A percentile compares a stretch with the other conserved stretches of the same genome.
These are phyloP conservation scores for Gadus macrocephalus DNA, from an alignment of 2,113 vertebrate genomes.

Conservation along the genomic window DNA sequence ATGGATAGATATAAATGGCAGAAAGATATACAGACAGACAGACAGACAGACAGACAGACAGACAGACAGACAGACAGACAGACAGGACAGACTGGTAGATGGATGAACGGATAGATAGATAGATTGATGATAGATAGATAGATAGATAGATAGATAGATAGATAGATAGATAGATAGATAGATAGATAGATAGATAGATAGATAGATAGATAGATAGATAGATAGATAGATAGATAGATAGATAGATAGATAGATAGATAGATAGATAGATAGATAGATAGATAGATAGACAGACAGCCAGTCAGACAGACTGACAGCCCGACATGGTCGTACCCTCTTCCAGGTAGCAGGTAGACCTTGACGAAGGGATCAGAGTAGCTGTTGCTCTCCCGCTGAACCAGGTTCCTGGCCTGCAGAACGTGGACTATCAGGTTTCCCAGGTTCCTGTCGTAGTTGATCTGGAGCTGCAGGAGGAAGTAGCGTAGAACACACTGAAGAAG, in stretches of 20 bases:
- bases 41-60: background rate
- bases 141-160: constrained; percentile 21
- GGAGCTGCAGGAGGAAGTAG: constrained; percentile 74
- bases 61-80: background rate
- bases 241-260: constrained; percentile 25
- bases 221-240: constrained; percentile 10
- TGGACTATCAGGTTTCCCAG: constrained; percentile 97
- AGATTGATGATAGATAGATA: constrained; percentile 27
- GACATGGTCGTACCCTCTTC: constrained; percentile 86
- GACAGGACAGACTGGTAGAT: background rate
- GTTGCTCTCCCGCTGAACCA: constrained; percentile 90
- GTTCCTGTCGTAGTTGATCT: constrained; percentile 96
- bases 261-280: constrained; percentile 3
- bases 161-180: background rate
- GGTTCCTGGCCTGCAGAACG: constrained; percentile 95
- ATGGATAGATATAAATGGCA: background rate
- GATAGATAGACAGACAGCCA: background rate
- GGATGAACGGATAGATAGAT: background rate
- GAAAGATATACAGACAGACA: background rate
- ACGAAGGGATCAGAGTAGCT: constrained; percentile 98
- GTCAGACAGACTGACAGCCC: constrained; percentile 28
- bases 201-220: too few relatives aligned
- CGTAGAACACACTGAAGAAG: background rate
- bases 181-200: background rate
- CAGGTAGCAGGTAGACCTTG: constrained; percentile 97